Evolutionary conservation across 1,140 invertebrate genomes (phyloP).

Genomic region (Drosophila parvula): DNA sequence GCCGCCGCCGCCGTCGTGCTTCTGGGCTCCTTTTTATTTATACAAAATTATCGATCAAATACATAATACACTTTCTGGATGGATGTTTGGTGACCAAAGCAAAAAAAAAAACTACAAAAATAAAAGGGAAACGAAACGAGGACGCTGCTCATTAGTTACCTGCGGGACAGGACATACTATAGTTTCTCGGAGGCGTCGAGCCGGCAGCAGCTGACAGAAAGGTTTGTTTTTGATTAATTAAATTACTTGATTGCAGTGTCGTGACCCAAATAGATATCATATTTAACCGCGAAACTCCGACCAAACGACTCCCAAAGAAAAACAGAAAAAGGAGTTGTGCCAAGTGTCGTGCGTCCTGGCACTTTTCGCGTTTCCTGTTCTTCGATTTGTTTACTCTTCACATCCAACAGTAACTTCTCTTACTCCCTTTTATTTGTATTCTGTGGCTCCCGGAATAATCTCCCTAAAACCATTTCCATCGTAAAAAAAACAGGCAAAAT

Average conservation of each 20-base stretch:
- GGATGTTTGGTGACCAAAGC: slow-evolving; percentile 27
- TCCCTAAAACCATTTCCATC: slow-evolving; percentile 6
- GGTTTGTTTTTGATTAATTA: slow-evolving; percentile 68
- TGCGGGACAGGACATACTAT: slow-evolving; percentile 2
- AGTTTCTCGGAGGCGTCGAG: slow-evolving; percentile 11
- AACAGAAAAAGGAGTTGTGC: too few species aligned
- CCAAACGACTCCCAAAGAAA: background rate
- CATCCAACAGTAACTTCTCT: slow-evolving; percentile 4
- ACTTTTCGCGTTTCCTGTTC: slow-evolving; percentile 19
- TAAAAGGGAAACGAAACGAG: slow-evolving; percentile 10
- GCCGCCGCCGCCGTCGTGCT: slow-evolving; percentile 3
- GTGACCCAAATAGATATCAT: slow-evolving; percentile 52
- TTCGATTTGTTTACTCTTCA: slow-evolving; percentile 69
- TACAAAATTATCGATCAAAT: slow-evolving; percentile 75
- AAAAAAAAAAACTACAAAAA: slow-evolving; percentile 2
- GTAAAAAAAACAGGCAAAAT: slow-evolving; percentile 58
- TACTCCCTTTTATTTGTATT: slow-evolving; percentile 2
- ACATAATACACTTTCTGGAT: slow-evolving; percentile 35
- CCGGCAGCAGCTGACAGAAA: slow-evolving; percentile 30
- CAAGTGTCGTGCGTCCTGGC: slow-evolving; percentile 24
- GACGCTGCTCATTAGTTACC: slow-evolving; percentile 17
- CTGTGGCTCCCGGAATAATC: slow-evolving; percentile 46
- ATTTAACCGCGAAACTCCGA: slow-evolving; percentile 12
- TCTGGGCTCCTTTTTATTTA: slow-evolving; percentile 35
- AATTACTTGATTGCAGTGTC: slow-evolving; percentile 54